Conservation (phyloP, 2,888 invertebrate genomes). For the Germaria angustata region DNA sequence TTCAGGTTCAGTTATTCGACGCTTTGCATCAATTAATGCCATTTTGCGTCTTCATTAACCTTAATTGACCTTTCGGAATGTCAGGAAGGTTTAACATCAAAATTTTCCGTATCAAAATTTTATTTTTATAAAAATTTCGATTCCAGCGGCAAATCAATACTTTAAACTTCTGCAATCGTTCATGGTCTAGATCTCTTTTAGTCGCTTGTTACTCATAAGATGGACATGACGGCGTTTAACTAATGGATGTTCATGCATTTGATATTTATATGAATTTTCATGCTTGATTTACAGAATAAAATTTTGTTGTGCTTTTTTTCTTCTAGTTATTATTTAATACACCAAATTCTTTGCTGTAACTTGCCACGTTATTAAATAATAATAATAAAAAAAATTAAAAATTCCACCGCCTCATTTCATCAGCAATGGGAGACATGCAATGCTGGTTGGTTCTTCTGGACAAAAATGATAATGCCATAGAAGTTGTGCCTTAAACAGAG, state of each 20-base stretch:
- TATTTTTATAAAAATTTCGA: too few relatives aligned
- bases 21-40: too few relatives aligned
- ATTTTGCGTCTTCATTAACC: too few relatives aligned
- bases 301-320: slow-evolving; percentile 27
- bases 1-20: too few relatives aligned
- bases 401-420: slow-evolving; percentile 55
- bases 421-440: slow-evolving; percentile 15
- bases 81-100: too few relatives aligned
- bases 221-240: slow-evolving; percentile 25
- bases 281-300: slow-evolving; percentile 53
- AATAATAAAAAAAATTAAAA: slow-evolving; percentile 9
- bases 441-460: background rate
- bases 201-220: slow-evolving; percentile 1
- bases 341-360: slow-evolving; percentile 23
- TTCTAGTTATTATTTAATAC: too few relatives aligned
- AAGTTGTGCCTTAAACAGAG: slow-evolving; percentile 11
- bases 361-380: slow-evolving; percentile 52
- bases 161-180: slow-evolving; percentile 14
- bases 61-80: too few relatives aligned
- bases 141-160: background rate
- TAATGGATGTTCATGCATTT: slow-evolving; percentile 41
- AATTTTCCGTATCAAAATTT: too few relatives aligned
- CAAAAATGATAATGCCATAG: background rate
- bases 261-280: slow-evolving; percentile 40
- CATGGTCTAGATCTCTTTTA: slow-evolving; percentile 3